Evolutionary conservation across 2,113 vertebrate genomes (phyloP).

Genomic region (Tichodroma muraria): DNA sequence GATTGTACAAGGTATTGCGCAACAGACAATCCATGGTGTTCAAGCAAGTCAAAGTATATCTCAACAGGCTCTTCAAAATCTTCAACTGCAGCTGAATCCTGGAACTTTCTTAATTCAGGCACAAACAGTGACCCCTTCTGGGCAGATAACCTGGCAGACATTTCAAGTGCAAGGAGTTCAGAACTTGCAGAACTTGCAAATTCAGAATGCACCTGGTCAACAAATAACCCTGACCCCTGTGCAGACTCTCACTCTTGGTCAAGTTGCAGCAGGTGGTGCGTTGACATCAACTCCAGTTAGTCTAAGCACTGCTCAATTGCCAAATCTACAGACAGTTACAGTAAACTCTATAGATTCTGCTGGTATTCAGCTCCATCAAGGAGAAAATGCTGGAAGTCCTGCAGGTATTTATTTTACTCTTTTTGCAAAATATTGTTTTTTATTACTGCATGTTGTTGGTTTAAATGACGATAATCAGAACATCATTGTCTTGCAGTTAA

Average conservation of each 20-base stretch:
- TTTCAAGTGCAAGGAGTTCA: slow-evolving; percentile 99
- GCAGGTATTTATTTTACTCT: slow-evolving; percentile 79
- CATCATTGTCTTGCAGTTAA: neutral
- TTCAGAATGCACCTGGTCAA: slow-evolving; percentile 90
- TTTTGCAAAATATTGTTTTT: neutral
- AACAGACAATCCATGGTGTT: slow-evolving; percentile 82
- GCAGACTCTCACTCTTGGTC: slow-evolving; percentile 94
- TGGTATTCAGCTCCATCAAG: slow-evolving; percentile 84
- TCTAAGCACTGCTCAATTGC: slow-evolving; percentile 90
- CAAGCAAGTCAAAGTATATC: slow-evolving; percentile 82
- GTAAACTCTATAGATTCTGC: slow-evolving; percentile 90
- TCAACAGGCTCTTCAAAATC: slow-evolving; percentile 86
- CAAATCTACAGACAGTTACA: slow-evolving; percentile 96
- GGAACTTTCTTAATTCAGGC: slow-evolving; percentile 98
- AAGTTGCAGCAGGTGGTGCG: slow-evolving; percentile 82
- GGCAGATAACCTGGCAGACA: slow-evolving; percentile 99
- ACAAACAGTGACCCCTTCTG: slow-evolving; percentile 94
- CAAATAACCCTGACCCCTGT: slow-evolving; percentile 97
- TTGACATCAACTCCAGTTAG: slow-evolving; percentile 83
- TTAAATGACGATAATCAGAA: neutral
- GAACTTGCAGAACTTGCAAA: slow-evolving; percentile 97
- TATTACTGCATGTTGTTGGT: neutral
- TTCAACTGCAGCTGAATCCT: slow-evolving; percentile 94
- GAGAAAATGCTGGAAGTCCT: slow-evolving; percentile 83
- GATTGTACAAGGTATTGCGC: slow-evolving; percentile 88